A percentile compares a stretch with the other conserved stretches of the same genome.
Evolutionary conservation across 1,140 invertebrate genomes (phyloP).

Genomic region (Thaumetopoea pityocampa): DNA sequence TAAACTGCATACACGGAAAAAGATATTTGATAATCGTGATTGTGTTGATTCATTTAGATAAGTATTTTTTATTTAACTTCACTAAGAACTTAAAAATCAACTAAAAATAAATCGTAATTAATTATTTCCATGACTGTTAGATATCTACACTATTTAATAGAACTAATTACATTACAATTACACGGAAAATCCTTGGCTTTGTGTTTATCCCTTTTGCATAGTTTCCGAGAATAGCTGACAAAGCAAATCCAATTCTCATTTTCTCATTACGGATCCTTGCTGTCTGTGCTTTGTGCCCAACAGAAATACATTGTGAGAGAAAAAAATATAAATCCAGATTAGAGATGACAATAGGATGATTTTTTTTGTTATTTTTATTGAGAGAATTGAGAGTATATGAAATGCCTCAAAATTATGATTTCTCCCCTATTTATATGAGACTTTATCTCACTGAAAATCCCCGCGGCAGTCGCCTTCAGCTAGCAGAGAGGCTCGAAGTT

Average conservation of each 20-base stretch:
- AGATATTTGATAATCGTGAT: too few species aligned
- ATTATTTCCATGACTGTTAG: too few species aligned
- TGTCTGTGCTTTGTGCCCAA: conserved; percentile 37
- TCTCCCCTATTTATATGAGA: too few species aligned
- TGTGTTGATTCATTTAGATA: too few species aligned
- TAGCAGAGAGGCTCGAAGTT: too few species aligned
- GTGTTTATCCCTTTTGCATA: conserved; percentile 26
- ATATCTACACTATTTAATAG: conserved; percentile 4
- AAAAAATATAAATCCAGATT: conserved; percentile 17
- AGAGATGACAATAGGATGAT: conserved; percentile 4
- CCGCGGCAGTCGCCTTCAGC: too few species aligned
- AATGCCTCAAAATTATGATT: too few species aligned
- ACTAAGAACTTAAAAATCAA: background rate
- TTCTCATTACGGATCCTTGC: conserved; percentile 43
- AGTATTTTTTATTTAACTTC: too few species aligned
- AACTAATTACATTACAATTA: conserved; percentile 8
- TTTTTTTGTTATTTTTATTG: conserved; percentile 12
- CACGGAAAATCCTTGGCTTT: conserved; percentile 22
- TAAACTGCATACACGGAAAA: too few species aligned
- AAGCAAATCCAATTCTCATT: conserved; percentile 54
- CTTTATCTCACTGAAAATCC: too few species aligned
- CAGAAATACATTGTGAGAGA: conserved; percentile 27
- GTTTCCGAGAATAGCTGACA: conserved; percentile 30
- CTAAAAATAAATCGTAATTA: too few species aligned
- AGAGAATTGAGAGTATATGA: too few species aligned